Conservation (phyloP, 2,113 vertebrate genomes). For the Hemichromis elongatus region DNA sequence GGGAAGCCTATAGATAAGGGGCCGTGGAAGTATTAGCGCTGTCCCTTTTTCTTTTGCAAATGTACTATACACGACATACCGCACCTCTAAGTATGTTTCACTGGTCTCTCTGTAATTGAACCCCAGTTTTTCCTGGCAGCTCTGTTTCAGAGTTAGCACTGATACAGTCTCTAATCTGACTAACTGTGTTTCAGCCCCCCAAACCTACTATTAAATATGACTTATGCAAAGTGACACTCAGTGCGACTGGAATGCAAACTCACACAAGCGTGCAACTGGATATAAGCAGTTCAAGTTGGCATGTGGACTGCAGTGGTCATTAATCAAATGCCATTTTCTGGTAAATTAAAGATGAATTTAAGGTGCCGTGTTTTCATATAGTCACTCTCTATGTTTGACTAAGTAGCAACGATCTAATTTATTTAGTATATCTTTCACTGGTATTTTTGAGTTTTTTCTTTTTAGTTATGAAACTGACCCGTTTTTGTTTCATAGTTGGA, state of each 20-base stretch:
- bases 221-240: neutral
- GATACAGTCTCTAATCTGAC: neutral
- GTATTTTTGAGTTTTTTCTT: neutral
- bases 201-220: slow-evolving; percentile 32
- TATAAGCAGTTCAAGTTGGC: neutral
- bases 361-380: neutral
- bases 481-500: neutral
- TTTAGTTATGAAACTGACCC: neutral
- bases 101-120: neutral
- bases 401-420: neutral
- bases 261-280: neutral
- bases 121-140: neutral
- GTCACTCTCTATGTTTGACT: neutral
- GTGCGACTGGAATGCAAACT: neutral
- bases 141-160: neutral
- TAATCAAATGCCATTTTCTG: slow-evolving; percentile 16
- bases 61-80: neutral
- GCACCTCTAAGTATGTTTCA: neutral
- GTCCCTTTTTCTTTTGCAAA: neutral
- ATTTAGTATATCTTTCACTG: neutral
- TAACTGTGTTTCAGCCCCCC: neutral
- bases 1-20: neutral
- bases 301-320: slow-evolving; percentile 1
- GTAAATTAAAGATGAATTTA: slow-evolving; percentile 22
- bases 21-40: neutral